These are phyloP conservation scores for Phrynocephalus guinanensis DNA, from an alignment of 2,797 vertebrate species.

Conservation along the genomic window DNA sequence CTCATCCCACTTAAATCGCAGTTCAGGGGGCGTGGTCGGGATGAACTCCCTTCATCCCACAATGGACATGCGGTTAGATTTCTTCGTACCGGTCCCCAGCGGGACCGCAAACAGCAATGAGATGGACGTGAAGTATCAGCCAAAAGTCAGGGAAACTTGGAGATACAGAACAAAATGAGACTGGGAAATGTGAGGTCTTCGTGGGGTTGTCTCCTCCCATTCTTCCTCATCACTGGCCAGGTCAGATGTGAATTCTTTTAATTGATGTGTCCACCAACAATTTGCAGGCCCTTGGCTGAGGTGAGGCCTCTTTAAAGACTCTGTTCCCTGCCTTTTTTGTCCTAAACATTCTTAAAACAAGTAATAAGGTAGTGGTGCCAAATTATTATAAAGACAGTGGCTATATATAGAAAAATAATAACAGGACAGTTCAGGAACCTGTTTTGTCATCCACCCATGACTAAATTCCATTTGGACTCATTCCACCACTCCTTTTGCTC, in stretches of 20 bases:
- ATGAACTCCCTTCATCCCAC: too few relatives aligned
- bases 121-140: too few relatives aligned
- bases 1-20: too few relatives aligned
- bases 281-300: background rate
- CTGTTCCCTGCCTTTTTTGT: constrained; percentile 2
- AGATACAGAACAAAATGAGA: background rate
- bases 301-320: background rate
- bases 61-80: too few relatives aligned
- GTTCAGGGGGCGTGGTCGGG: too few relatives aligned
- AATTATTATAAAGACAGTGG: constrained; percentile 24
- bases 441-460: constrained; percentile 22
- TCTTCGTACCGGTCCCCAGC: too few relatives aligned
- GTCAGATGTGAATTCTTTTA: background rate
- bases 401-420: constrained; percentile 44
- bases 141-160: background rate
- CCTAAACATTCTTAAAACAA: constrained; percentile 9
- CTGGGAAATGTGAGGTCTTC: background rate
- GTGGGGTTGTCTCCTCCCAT: background rate
- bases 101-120: too few relatives aligned
- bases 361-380: constrained; percentile 17
- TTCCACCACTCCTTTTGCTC: constrained; percentile 13
- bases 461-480: constrained; percentile 8
- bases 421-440: constrained; percentile 10
- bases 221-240: background rate
- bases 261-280: background rate